These are phyloP conservation scores for Drosophila bocqueti DNA, from an alignment of 1,140 invertebrate genomes.

Conservation along the genomic window DNA sequence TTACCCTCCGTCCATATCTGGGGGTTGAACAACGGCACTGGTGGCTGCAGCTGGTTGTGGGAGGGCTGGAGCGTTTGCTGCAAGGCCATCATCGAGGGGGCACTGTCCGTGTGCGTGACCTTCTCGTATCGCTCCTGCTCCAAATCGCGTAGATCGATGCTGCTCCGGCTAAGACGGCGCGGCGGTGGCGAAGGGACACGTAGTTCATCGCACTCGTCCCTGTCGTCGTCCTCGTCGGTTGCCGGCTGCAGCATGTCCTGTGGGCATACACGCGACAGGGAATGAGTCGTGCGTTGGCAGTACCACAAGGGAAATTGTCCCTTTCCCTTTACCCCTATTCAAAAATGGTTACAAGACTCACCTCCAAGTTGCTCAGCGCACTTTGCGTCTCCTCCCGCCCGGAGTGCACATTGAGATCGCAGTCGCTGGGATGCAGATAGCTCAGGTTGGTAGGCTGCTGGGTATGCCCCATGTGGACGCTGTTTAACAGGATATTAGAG, in stretches of 20 bases:
- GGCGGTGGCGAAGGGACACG: conserved; percentile 83
- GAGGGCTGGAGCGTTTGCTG: conserved; percentile 55
- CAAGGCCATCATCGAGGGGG: conserved; percentile 84
- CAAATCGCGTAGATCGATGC: conserved; percentile 84
- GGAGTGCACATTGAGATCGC: conserved; percentile 85
- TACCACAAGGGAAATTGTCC: conserved; percentile 11
- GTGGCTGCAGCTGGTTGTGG: conserved; percentile 60
- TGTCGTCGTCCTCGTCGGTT: conserved; percentile 84
- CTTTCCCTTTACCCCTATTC: neutral
- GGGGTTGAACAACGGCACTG: conserved; percentile 68
- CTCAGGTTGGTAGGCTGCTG: conserved; percentile 88
- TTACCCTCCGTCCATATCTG: conserved; percentile 66
- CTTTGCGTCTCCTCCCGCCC: conserved; percentile 86
- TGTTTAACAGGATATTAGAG: conserved; percentile 92
- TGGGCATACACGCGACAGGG: neutral
- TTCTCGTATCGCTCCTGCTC: conserved; percentile 84
- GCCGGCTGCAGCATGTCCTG: conserved; percentile 82
- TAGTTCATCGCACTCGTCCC: conserved; percentile 84
- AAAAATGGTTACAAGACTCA: conserved; percentile 38
- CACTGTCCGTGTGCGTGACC: conserved; percentile 84
- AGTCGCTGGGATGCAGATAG: conserved; percentile 89
- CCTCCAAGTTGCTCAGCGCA: conserved; percentile 86
- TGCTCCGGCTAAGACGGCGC: conserved; percentile 82
- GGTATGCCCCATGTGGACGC: conserved; percentile 91
- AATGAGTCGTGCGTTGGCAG: conserved; percentile 17